Base-by-base conservation (phyloP, 2,888 invertebrate genomes). In the Tetanocera ferruginea region DNA sequence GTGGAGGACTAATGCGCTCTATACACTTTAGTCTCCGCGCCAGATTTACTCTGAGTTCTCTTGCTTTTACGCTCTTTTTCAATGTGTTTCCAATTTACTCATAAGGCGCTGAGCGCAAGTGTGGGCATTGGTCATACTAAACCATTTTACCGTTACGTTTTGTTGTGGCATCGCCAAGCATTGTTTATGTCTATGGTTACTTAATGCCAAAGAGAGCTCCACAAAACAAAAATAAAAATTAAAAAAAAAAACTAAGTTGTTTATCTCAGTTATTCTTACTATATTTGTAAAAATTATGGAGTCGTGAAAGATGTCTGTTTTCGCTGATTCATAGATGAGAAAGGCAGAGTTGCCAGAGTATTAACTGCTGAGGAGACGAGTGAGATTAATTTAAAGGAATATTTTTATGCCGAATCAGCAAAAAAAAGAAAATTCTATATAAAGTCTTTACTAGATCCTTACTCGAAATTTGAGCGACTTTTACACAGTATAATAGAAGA, bases 111-210 rank as follows among this genome's bases (percentile, higher is more conserved):
- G 69, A 51, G 17, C 23, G 67, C 23, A 37, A 57, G 57, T 57
- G 71, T 57, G 57, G 37, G 34, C 67, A 37, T 37, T n/a, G 67
- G n/a, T 37, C 43, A 37, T 17, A 37, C 34, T 43, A 19, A 34
- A 60, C 57, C 72, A 57, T 11, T 25, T 66, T 51, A 49, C 64
- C 66, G 64, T 28, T 74, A 49, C 11, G 43, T 74, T 62, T 74
- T 74, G 66, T 64, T 74, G 62, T 74, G 64, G 64, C 64, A 11
- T 34, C 51, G 51, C 34, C 8, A 37, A 11, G 31, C 14, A 51
- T 43, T 74, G 51, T 51, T 64, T 51, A 64, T 74, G 74, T 74
- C 74, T 51, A 74, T 74, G 74, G 74, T 74, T 74, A 74, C 74
- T 74, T 52, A 43, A 34, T 34, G 52, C n/a, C 64, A 52, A 14